Evolutionary conservation across 35 echinoderm and acorn worm genomes (phyloP).

Genomic region (Amphiura filiformis): DNA sequence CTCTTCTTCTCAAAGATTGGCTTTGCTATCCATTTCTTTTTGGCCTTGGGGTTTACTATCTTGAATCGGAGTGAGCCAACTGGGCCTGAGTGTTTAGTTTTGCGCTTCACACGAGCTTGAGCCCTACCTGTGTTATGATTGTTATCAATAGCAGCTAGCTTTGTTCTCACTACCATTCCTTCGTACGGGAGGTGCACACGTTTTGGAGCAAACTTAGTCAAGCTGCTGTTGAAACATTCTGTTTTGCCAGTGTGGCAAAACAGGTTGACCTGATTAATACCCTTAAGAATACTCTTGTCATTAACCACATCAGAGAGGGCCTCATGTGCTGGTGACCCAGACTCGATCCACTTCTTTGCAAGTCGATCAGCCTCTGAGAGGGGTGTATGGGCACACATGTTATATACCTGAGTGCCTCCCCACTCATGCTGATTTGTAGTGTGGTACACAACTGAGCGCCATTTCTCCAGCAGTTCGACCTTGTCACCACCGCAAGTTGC

Average conservation of each 20-base stretch:
- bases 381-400: constrained; percentile 41
- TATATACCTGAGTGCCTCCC: constrained; percentile 22
- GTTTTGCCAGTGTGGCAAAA: constrained; percentile 39
- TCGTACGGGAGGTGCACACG: constrained; percentile 27
- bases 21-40: not conserved
- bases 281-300: constrained; percentile 34
- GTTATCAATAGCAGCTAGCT: constrained; percentile 44
- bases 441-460: constrained; percentile 49
- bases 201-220: constrained; percentile 57
- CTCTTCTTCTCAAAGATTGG: not conserved
- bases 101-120: constrained; percentile 1
- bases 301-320: constrained; percentile 34
- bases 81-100: not conserved
- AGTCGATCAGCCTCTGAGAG: not conserved
- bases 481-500: constrained; percentile 37
- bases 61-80: not conserved
- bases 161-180: constrained; percentile 24
- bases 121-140: constrained; percentile 20
- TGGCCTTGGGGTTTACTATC: not conserved
- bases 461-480: constrained; percentile 41
- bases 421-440: constrained; percentile 26
- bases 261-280: constrained; percentile 23
- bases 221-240: constrained; percentile 51
- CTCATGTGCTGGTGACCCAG: constrained; percentile 27
- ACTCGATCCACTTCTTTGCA: constrained; percentile 33